Conservation (phyloP, 2,113 vertebrate species). For the Trichechus manatus region DNA sequence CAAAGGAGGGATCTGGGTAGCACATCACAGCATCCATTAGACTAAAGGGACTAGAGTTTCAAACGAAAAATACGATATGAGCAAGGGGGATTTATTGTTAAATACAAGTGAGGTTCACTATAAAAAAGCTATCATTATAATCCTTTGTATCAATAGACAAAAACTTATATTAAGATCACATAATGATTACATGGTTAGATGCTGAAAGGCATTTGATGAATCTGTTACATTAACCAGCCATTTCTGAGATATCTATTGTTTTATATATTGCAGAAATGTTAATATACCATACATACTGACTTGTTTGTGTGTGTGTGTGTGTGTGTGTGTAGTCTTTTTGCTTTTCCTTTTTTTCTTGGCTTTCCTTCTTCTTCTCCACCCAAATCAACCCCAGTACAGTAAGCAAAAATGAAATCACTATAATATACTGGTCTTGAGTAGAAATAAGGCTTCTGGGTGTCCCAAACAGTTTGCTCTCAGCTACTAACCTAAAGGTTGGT, state of each 20-base stretch:
- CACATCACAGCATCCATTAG: background rate
- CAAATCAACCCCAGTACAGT: background rate
- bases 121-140: background rate
- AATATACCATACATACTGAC: background rate
- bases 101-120: background rate
- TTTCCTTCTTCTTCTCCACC: background rate
- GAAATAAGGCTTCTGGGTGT: background rate
- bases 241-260: slow-evolving; percentile 3
- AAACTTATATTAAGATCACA: slow-evolving; percentile 22
- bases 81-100: background rate
- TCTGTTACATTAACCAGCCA: background rate
- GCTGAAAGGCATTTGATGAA: background rate
- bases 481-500: too few relatives aligned
- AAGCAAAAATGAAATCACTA: background rate
- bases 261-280: background rate
- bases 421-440: background rate
- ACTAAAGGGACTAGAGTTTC: background rate
- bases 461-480: too few relatives aligned
- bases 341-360: background rate
- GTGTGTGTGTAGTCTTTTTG: background rate
- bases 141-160: slow-evolving; percentile 18
- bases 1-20: background rate
- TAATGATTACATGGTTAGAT: slow-evolving; percentile 13
- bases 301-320: background rate
- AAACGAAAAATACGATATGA: background rate